Evolutionary conservation across 2,113 vertebrate species (phyloP).

Genomic region (Toxostoma redivivum): DNA sequence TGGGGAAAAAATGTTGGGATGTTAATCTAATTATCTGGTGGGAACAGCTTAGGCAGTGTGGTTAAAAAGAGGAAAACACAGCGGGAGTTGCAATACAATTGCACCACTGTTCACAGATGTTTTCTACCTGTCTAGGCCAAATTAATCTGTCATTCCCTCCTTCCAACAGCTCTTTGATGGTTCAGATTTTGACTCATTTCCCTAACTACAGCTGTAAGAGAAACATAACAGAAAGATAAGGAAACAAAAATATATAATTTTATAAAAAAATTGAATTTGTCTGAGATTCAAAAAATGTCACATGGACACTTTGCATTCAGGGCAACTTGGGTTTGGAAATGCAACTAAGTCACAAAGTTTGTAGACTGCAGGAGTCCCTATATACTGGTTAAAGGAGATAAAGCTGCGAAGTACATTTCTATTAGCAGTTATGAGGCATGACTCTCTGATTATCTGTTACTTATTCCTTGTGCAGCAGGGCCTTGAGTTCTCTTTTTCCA

Average conservation of each 20-base stretch:
- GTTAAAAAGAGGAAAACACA: conserved; percentile 15
- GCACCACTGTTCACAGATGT: not conserved
- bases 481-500: not conserved
- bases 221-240: not conserved
- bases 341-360: not conserved
- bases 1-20: not conserved
- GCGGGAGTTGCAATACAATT: not conserved
- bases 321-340: not conserved
- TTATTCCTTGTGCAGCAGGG: not conserved
- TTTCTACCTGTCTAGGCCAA: not conserved
- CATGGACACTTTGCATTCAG: not conserved
- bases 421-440: not conserved
- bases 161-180: not conserved
- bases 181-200: not conserved
- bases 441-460: not conserved
- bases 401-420: not conserved
- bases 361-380: not conserved
- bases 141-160: not conserved
- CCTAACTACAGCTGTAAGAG: not conserved
- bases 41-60: conserved; percentile 14
- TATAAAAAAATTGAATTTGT: not conserved
- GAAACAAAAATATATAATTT: not conserved
- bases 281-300: not conserved
- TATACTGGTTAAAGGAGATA: not conserved
- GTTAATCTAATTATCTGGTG: conserved; percentile 43